Conservation (phyloP, 1,140 invertebrate species). For the Drosophila nasuta region DNA sequence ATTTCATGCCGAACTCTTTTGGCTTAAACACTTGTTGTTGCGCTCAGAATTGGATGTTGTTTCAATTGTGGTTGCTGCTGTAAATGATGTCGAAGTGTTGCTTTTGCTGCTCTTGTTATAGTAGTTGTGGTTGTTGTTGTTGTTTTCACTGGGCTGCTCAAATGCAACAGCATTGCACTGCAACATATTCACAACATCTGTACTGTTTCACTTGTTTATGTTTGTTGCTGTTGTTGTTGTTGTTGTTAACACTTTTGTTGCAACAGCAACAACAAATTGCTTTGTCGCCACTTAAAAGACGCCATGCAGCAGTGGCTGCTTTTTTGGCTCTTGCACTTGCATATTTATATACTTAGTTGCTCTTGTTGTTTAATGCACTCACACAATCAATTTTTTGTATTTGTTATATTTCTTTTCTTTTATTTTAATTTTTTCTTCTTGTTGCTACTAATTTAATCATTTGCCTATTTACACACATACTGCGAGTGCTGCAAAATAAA, state of each 20-base stretch:
- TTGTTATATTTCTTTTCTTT: slow-evolving; percentile 8
- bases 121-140: slow-evolving; percentile 36
- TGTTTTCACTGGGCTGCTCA: slow-evolving; percentile 53
- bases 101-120: slow-evolving; percentile 34
- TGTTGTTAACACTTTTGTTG: slow-evolving; percentile 25
- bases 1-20: slow-evolving; percentile 85
- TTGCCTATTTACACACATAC: slow-evolving; percentile 60
- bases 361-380: slow-evolving; percentile 22
- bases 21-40: slow-evolving; percentile 82
- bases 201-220: slow-evolving; percentile 36
- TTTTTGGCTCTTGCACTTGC: slow-evolving; percentile 26
- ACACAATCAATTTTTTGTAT: slow-evolving; percentile 21
- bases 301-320: slow-evolving; percentile 33
- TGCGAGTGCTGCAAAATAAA: slow-evolving; percentile 51
- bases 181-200: slow-evolving; percentile 60
- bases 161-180: slow-evolving; percentile 72
- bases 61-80: slow-evolving; percentile 35
- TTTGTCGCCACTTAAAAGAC: slow-evolving; percentile 16
- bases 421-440: slow-evolving; percentile 22
- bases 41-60: slow-evolving; percentile 60
- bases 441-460: slow-evolving; percentile 40
- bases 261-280: slow-evolving; percentile 42
- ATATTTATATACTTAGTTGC: slow-evolving; percentile 16
- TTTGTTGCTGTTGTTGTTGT: slow-evolving; percentile 24
- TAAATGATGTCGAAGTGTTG: slow-evolving; percentile 30